Conservation (phyloP, 2,797 vertebrate species). For the Lagodon rhomboides region DNA sequence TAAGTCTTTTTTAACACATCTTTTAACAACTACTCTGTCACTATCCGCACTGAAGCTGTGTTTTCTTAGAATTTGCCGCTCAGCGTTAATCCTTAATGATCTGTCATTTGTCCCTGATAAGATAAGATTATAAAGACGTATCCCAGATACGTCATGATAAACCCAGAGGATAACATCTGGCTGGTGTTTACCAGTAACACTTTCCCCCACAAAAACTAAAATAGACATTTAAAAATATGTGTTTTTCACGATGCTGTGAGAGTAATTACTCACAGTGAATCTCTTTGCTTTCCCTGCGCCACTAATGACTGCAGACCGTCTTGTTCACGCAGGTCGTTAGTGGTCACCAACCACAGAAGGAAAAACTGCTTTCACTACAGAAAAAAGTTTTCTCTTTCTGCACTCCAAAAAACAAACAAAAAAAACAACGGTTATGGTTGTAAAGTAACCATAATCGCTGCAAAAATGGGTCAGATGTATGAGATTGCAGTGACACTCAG, state of each 20-base stretch:
- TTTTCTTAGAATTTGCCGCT: background rate
- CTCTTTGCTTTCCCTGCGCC: background rate
- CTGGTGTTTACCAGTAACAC: background rate
- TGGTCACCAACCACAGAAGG: conserved; percentile 29
- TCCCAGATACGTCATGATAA: background rate
- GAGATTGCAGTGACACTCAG: conserved; percentile 1
- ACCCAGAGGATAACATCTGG: conserved; percentile 12
- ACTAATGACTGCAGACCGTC: conserved; percentile 32
- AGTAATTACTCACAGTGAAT: conserved; percentile 16
- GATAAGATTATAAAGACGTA: background rate
- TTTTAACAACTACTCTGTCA: no score
- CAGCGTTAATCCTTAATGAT: background rate
- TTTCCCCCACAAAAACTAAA: background rate
- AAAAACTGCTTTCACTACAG: conserved; percentile 16
- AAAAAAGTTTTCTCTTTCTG: conserved; percentile 5
- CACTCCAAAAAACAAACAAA: background rate
- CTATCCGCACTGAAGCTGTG: no score
- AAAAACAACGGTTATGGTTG: background rate
- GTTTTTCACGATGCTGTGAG: background rate
- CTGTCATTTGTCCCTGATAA: background rate
- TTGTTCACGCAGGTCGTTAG: conserved; percentile 16
- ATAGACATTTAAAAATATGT: background rate
- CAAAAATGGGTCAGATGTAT: background rate
- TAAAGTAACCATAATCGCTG: background rate
- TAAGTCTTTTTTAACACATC: no score